Conservation (phyloP, 2,113 vertebrate species). For the Cyphotilapia sp. region DNA sequence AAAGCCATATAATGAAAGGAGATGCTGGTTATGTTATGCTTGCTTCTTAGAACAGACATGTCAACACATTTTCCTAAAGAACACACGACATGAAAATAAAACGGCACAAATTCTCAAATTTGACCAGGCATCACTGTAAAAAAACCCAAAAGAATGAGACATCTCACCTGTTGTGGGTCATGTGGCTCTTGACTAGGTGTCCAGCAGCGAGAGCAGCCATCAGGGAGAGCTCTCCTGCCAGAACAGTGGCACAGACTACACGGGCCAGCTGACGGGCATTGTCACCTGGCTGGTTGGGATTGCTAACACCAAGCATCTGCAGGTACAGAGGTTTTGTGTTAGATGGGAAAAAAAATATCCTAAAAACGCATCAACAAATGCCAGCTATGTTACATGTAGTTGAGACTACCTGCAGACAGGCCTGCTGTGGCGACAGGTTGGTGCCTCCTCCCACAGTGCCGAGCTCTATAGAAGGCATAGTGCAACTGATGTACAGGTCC, state of each 20-base stretch:
- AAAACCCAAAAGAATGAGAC: background rate
- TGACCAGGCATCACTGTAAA: background rate
- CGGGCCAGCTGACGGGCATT: conserved; percentile 91
- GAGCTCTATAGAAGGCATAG: conserved; percentile 96
- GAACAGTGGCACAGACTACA: conserved; percentile 87
- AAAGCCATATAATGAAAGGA: background rate
- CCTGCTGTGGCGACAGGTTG: conserved; percentile 88
- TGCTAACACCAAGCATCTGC: conserved; percentile 90
- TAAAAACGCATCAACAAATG: background rate
- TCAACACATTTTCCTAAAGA: background rate
- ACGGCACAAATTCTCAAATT: background rate
- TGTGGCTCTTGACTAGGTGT: conserved; percentile 94
- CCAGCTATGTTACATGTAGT: background rate
- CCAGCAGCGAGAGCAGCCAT: conserved; percentile 92
- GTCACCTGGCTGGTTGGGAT: conserved; percentile 79
- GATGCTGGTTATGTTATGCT: background rate
- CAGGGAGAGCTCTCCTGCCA: conserved; percentile 94
- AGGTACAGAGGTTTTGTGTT: background rate
- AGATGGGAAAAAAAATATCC: background rate
- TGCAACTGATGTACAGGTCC: conserved; percentile 95
- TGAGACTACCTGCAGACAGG: conserved; percentile 84
- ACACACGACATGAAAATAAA: background rate
- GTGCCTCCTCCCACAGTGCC: conserved; percentile 96
- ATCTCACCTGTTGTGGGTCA: conserved; percentile 90
- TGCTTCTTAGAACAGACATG: background rate